These are phyloP conservation scores for Laspeyria flexula DNA, from an alignment of 2,888 invertebrate species.

Conservation along the genomic window DNA sequence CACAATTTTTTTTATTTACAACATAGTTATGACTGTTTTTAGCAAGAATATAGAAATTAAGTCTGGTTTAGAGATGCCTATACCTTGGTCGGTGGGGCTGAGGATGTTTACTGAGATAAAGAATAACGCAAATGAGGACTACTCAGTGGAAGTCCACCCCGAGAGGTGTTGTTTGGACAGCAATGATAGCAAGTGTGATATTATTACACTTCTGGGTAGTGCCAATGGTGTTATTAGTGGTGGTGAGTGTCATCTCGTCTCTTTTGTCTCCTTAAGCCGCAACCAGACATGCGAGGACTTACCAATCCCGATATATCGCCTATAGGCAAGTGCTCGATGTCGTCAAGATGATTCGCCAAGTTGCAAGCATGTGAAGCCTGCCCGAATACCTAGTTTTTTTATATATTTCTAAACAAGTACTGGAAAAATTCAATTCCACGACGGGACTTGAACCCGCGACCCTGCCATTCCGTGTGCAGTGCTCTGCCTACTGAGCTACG, in stretches of 20 bases:
- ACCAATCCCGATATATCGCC: no score
- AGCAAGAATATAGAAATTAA: conserved; percentile 45
- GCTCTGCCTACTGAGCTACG: no score
- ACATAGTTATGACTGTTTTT: conserved; percentile 43
- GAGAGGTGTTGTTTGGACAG: conserved; percentile 66
- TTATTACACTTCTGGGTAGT: conserved; percentile 59
- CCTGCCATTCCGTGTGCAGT: no score
- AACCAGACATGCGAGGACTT: no score
- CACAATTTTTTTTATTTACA: conserved; percentile 61
- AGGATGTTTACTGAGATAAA: conserved; percentile 58
- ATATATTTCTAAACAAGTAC: no score
- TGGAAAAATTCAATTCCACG: no score
- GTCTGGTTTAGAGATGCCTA: conserved; percentile 48
- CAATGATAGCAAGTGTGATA: conserved; percentile 56
- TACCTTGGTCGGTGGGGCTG: conserved; percentile 55
- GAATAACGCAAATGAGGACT: conserved; percentile 61
- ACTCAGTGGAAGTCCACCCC: conserved; percentile 56
- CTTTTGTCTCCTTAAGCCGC: no score
- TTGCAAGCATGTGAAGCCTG: no score
- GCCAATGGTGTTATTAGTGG: conserved; percentile 50
- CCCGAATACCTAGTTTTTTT: no score
- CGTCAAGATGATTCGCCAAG: no score
- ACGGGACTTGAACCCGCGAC: no score
- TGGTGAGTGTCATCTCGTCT: conserved; percentile 46
- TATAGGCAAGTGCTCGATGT: no score